Evolutionary conservation across 2,797 vertebrate species (phyloP).

Genomic region (Pogonophryne albipinna): DNA sequence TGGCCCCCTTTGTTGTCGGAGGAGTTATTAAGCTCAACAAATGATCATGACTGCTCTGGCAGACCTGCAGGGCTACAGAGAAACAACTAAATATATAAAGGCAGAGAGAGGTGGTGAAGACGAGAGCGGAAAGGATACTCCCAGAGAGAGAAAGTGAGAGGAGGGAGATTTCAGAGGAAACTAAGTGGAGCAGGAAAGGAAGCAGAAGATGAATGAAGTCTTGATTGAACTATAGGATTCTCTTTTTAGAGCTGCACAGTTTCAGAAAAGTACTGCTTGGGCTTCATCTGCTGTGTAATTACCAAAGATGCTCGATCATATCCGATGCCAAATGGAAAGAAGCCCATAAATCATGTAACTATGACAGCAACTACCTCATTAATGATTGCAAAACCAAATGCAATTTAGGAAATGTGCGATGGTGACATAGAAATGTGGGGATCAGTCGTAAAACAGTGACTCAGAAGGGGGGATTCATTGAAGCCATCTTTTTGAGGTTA

Average conservation of each 20-base stretch:
- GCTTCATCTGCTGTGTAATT: slow-evolving; percentile 60
- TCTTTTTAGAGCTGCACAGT: slow-evolving; percentile 47
- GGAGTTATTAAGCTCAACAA: slow-evolving; percentile 70
- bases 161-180: slow-evolving; percentile 28
- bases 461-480: slow-evolving; percentile 10
- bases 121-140: slow-evolving; percentile 23
- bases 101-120: slow-evolving; percentile 14
- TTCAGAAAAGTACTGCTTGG: slow-evolving; percentile 33
- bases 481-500: slow-evolving; percentile 16
- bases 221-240: slow-evolving; percentile 33
- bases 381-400: slow-evolving; percentile 57
- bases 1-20: slow-evolving; percentile 70
- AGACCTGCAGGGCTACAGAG: slow-evolving; percentile 36
- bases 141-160: slow-evolving; percentile 8
- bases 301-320: slow-evolving; percentile 57
- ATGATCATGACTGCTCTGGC: slow-evolving; percentile 61
- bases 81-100: slow-evolving; percentile 12
- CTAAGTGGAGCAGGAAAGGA: slow-evolving; percentile 42
- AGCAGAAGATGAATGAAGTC: slow-evolving; percentile 44
- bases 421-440: slow-evolving; percentile 41
- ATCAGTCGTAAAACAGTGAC: slow-evolving; percentile 18
- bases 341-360: slow-evolving; percentile 71
- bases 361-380: slow-evolving; percentile 70
- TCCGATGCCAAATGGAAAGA: slow-evolving; percentile 68
- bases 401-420: slow-evolving; percentile 47